These are phyloP conservation scores for Melanostoma mellinum DNA, from an alignment of 2,888 invertebrate species.

Conservation along the genomic window DNA sequence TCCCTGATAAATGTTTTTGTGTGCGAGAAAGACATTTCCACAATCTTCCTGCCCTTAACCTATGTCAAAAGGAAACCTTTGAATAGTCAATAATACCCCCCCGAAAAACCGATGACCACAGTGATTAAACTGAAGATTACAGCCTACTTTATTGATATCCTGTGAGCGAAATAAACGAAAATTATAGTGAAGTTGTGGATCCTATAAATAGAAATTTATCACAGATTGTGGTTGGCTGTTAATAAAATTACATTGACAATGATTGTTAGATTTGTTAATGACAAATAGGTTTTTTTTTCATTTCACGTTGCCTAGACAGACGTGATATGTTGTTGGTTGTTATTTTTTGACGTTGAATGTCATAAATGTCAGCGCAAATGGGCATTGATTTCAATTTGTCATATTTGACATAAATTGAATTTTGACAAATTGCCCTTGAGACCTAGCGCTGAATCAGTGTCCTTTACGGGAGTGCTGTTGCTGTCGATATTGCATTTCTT, in stretches of 20 bases:
- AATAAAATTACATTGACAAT: constrained; percentile 22
- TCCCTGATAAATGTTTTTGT: constrained; percentile 4
- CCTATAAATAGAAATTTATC: constrained; percentile 19
- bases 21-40: constrained; percentile 1
- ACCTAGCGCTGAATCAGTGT: too few species aligned
- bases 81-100: constrained; percentile 41
- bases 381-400: too few species aligned
- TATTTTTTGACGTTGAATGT: too few species aligned
- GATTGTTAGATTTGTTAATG: neutral
- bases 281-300: neutral
- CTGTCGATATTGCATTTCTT: too few species aligned
- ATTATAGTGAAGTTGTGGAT: neutral
- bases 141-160: constrained; percentile 67
- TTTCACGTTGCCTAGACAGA: too few species aligned
- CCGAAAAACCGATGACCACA: constrained; percentile 33
- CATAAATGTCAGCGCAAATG: too few species aligned
- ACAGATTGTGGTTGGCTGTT: constrained; percentile 13
- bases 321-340: too few species aligned
- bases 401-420: too few species aligned
- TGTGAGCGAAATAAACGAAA: constrained; percentile 1
- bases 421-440: too few species aligned
- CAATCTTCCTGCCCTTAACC: neutral
- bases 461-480: too few species aligned
- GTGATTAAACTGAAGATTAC: constrained; percentile 57
- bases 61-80: constrained; percentile 31